Conservation (phyloP, 2,888 invertebrate genomes). For the Mythimna ferrago region DNA sequence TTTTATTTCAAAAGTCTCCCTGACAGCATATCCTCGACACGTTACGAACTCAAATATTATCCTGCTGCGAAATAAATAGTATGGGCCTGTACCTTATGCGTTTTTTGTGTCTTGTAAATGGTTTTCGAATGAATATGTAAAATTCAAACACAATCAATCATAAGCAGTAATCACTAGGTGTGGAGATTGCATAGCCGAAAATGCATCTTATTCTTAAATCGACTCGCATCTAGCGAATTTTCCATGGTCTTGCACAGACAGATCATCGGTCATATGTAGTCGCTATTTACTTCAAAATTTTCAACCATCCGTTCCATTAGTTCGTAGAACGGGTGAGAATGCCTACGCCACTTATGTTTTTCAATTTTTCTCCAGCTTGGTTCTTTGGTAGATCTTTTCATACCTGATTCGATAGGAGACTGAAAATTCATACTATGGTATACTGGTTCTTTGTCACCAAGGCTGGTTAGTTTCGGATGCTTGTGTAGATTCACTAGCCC, state of each 20-base stretch:
- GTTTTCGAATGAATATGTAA: neutral
- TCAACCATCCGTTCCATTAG: neutral
- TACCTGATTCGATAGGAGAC: no score
- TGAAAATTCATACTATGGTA: no score
- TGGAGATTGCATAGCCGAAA: neutral
- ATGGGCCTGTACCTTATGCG: neutral
- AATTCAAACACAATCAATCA: neutral
- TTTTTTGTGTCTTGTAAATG: neutral
- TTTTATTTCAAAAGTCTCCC: neutral
- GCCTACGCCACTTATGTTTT: neutral
- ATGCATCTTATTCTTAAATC: no score
- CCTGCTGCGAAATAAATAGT: neutral
- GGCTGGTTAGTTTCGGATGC: no score
- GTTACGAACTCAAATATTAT: neutral
- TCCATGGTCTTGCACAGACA: neutral
- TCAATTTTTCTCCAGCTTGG: neutral
- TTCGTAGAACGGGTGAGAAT: no score
- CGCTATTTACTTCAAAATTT: no score
- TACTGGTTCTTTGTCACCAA: no score
- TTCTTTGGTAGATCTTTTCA: no score
- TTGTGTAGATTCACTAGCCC: no score
- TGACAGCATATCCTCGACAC: neutral
- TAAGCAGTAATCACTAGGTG: neutral
- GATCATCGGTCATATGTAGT: neutral
- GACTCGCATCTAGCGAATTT: neutral